Conservation (phyloP, 2,113 vertebrate genomes). For the Xiphophorus maculatus region DNA sequence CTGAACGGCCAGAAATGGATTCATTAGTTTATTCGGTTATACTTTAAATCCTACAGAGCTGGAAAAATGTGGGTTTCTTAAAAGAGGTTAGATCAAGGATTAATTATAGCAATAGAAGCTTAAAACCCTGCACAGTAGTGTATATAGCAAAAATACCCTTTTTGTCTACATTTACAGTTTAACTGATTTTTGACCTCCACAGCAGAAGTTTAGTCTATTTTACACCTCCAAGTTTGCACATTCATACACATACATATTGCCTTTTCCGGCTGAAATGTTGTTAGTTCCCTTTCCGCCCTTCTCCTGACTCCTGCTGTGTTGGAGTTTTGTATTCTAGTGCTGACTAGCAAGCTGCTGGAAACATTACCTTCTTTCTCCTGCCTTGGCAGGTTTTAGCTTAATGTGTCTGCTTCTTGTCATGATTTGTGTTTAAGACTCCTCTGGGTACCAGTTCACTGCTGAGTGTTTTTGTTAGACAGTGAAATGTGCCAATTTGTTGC, state of each 20-base stretch:
- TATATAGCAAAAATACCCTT: no score
- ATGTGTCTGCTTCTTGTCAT: slow-evolving; percentile 58
- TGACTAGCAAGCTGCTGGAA: slow-evolving; percentile 41
- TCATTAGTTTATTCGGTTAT: no score
- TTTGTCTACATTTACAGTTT: not conserved
- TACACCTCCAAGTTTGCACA: not conserved
- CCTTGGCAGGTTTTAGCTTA: slow-evolving; percentile 26
- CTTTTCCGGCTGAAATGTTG: not conserved
- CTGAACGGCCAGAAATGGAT: no score
- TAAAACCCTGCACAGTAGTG: no score
- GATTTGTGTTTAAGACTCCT: slow-evolving; percentile 50
- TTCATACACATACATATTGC: not conserved
- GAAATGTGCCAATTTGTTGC: slow-evolving; percentile 53
- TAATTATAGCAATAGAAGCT: no score
- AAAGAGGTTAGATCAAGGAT: no score
- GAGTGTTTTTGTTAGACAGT: slow-evolving; percentile 45
- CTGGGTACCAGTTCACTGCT: slow-evolving; percentile 28
- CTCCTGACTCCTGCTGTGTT: not conserved
- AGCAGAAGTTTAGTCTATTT: not conserved
- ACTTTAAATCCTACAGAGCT: no score
- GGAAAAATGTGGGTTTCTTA: no score
- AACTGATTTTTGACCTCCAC: not conserved
- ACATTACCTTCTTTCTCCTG: slow-evolving; percentile 47
- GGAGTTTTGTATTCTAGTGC: slow-evolving; percentile 1
- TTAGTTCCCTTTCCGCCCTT: not conserved